Percentiles rank a stretch among this genome's conserved stretches.
Conservation (phyloP, 1,140 invertebrate species). For the Periplaneta americana region DNA sequence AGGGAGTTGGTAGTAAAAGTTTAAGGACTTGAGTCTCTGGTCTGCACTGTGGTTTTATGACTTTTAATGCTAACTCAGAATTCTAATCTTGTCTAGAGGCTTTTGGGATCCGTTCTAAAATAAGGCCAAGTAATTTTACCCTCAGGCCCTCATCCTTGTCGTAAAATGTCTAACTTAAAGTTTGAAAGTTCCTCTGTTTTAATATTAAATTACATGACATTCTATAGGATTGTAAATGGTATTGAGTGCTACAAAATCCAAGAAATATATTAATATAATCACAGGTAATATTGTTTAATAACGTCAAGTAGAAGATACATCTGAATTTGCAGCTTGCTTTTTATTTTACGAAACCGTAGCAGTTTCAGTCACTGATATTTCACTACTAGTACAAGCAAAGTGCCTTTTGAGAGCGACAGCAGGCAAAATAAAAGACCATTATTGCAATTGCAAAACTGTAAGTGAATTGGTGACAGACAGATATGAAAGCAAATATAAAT, state of each 20-base stretch:
- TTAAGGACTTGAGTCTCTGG: not conserved
- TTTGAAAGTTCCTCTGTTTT: not conserved
- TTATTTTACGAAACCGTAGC: no score
- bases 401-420: no score
- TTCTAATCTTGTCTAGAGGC: not conserved
- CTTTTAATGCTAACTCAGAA: not conserved
- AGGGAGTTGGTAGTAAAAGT: not conserved
- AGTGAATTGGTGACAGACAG: no score
- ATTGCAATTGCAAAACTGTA: no score
- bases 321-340: no score
- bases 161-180: not conserved
- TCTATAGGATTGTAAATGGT: not conserved
- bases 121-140: not conserved
- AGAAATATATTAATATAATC: not conserved
- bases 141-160: not conserved
- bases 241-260: not conserved
- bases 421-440: no score
- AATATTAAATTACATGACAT: not conserved
- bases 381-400: no score
- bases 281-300: no score
- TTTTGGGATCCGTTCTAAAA: not conserved
- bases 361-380: no score
- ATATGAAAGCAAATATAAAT: no score
- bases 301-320: no score
- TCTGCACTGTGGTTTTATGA: not conserved